A percentile compares a stretch with the other conserved stretches of the same genome.
Conservation (phyloP, 2,113 vertebrate species). For the Mesembrinibis cayennensis region DNA sequence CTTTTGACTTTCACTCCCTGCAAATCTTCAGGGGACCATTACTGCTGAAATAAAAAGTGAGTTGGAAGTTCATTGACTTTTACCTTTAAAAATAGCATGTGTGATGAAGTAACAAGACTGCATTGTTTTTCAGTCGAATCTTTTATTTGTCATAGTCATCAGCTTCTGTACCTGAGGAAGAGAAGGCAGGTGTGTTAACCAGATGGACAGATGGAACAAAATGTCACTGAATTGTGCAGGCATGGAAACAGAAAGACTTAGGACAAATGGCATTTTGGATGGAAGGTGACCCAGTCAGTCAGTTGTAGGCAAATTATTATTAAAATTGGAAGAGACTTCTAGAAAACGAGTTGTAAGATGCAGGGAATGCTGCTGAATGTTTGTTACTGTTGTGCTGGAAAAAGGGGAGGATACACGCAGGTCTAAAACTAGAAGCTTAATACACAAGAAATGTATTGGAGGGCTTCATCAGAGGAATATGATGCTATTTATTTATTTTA, state of each 20-base stretch:
- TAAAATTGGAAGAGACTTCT: neutral
- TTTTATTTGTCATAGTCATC: slow-evolving; percentile 41
- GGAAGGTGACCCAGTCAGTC: slow-evolving; percentile 9
- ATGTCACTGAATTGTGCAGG: slow-evolving; percentile 7
- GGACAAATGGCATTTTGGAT: neutral
- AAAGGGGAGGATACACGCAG: neutral
- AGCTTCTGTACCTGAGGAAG: slow-evolving; percentile 14
- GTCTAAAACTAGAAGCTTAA: neutral
- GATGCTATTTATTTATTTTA: neutral
- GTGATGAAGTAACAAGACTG: neutral
- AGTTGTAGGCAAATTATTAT: neutral
- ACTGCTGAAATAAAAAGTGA: neutral
- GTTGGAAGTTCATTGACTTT: neutral
- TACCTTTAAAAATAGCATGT: slow-evolving; percentile 17
- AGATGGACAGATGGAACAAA: slow-evolving; percentile 61
- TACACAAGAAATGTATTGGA: rapidly evolving
- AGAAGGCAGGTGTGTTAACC: slow-evolving; percentile 49
- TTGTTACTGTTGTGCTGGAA: neutral
- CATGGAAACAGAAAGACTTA: neutral
- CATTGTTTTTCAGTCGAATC: neutral
- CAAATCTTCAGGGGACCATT: slow-evolving; percentile 22
- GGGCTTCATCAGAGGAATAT: neutral
- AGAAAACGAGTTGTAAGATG: neutral
- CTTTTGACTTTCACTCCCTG: slow-evolving; percentile 18
- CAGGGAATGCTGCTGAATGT: neutral